Evolutionary conservation across 2,797 vertebrate species (phyloP), one percentile per base, ranked within the genome.

Genomic region (Leptoclinus maculatus): DNA sequence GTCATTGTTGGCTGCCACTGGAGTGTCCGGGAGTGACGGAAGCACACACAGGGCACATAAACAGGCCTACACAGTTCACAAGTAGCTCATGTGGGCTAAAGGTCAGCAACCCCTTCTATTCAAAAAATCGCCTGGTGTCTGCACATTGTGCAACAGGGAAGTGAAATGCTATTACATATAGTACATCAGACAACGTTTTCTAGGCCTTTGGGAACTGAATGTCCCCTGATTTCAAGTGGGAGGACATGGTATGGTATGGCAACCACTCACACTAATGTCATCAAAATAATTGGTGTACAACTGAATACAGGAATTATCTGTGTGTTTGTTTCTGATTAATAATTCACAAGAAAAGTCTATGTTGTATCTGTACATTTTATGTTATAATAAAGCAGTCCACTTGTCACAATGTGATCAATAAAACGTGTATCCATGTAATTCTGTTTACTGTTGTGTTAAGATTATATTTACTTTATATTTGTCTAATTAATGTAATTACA

Each of bases 41-140:
- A 11, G 67, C 63, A 62, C 74, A 74, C 65, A 47, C 25, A 66
- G 73, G 80, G 71, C 68, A 69, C 63, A 79, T 66, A 76, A 80
- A 71, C 74, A 84, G 76, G 65, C 54, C 75, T 62, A 34, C 65
- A 75, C 1, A 11, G 71, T 76, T 79, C 71, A 71, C 53, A 70
- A 49, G 62, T 17, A 62, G 85, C 80, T 77, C 64, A 78, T n/a
- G 9, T 27, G 71, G 76, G 53, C 5, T 27, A 38, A 73, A 75
- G 84, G 80, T 89, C 74, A 82, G 23, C 21, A 4, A 84, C 69
- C 70, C 39, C 75, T 82, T 49, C 66, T 56, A 71, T 74, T 83
- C 34, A 74, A 69, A 89, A 83, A 47, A 83, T 29, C 10, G 43
- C 9, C 29, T 69, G 49, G 53, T 84, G 72, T 78, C 66, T 71